Evolutionary conservation across 1,140 invertebrate genomes (phyloP).

Genomic region (Cheumatopsyche charites): DNA sequence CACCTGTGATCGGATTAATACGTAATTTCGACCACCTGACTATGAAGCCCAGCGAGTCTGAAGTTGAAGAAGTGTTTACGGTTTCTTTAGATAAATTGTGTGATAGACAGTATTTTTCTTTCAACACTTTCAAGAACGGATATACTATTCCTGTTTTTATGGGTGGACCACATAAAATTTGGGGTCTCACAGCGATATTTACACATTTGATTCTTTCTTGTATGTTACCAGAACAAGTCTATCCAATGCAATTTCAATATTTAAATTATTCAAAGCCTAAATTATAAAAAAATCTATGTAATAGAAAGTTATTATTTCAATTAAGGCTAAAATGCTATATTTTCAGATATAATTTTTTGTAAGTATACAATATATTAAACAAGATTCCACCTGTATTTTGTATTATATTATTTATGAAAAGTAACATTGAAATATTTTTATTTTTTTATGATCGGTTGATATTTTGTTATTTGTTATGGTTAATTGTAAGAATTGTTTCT

Average conservation of each 20-base stretch:
- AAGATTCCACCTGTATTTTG: too few relatives aligned
- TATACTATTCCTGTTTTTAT: constrained; percentile 52
- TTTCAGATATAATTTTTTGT: too few relatives aligned
- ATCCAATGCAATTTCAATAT: constrained; percentile 48
- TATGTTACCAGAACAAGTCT: constrained; percentile 53
- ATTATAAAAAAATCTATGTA: too few relatives aligned
- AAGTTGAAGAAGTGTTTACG: constrained; percentile 83
- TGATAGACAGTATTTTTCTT: constrained; percentile 61
- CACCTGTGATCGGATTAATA: constrained; percentile 80
- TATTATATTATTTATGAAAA: too few relatives aligned
- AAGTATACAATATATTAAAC: too few relatives aligned
- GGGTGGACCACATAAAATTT: constrained; percentile 55
- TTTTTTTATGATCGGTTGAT: too few relatives aligned
- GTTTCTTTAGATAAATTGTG: constrained; percentile 73
- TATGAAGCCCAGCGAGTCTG: constrained; percentile 69
- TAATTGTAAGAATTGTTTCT: too few relatives aligned
- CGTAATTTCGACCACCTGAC: constrained; percentile 59
- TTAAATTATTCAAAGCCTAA: too few relatives aligned
- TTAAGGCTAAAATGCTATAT: too few relatives aligned
- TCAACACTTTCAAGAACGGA: constrained; percentile 37
- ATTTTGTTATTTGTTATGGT: too few relatives aligned
- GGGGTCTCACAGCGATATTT: constrained; percentile 59
- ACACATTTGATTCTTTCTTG: constrained; percentile 57
- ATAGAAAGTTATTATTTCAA: too few relatives aligned
- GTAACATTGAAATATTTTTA: too few relatives aligned